These are phyloP conservation scores for Phalloptychus januarius DNA, from an alignment of 2,797 vertebrate genomes.

Conservation along the genomic window DNA sequence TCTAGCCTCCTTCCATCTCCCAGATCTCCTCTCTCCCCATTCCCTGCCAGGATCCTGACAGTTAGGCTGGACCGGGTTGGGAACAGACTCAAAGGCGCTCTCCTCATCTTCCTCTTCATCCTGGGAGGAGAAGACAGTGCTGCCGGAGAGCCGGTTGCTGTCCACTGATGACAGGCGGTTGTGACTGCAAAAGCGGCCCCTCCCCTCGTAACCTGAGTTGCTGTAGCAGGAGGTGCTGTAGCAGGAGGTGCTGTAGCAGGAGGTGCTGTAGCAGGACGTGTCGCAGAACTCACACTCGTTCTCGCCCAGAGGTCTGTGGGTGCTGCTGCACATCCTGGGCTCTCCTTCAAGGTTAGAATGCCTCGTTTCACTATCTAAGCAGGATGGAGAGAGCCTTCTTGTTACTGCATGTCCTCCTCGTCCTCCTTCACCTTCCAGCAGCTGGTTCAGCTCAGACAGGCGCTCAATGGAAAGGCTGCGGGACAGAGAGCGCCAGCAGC, in stretches of 20 bases:
- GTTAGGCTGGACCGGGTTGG: slow-evolving; percentile 84
- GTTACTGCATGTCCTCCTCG: slow-evolving; percentile 76
- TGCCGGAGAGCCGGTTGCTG: slow-evolving; percentile 94
- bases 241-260: slow-evolving; percentile 95
- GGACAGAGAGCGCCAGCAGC: slow-evolving; percentile 76
- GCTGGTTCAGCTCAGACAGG: slow-evolving; percentile 83
- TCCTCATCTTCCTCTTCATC: slow-evolving; percentile 90
- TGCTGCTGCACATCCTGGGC: slow-evolving; percentile 70
- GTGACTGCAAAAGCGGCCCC: slow-evolving; percentile 90
- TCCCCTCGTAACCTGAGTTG: slow-evolving; percentile 85
- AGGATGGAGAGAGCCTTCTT: slow-evolving; percentile 68
- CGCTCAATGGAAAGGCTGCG: slow-evolving; percentile 84
- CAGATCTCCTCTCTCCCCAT: slow-evolving; percentile 75
- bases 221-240: slow-evolving; percentile 93
- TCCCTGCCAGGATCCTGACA: slow-evolving; percentile 78
- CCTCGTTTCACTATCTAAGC: slow-evolving; percentile 86
- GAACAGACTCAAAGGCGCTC: slow-evolving; percentile 92
- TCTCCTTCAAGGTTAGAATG: slow-evolving; percentile 77
- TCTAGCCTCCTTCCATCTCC: slow-evolving; percentile 74
- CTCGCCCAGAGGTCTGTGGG: slow-evolving; percentile 80
- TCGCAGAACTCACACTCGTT: slow-evolving; percentile 92
- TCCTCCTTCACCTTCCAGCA: slow-evolving; percentile 81
- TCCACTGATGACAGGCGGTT: slow-evolving; percentile 95
- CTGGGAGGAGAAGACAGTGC: slow-evolving; percentile 96
- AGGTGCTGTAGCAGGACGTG: slow-evolving; percentile 91